Evolutionary conservation across 2,888 invertebrate genomes (phyloP).

Genomic region (Strigamia crassipes): DNA sequence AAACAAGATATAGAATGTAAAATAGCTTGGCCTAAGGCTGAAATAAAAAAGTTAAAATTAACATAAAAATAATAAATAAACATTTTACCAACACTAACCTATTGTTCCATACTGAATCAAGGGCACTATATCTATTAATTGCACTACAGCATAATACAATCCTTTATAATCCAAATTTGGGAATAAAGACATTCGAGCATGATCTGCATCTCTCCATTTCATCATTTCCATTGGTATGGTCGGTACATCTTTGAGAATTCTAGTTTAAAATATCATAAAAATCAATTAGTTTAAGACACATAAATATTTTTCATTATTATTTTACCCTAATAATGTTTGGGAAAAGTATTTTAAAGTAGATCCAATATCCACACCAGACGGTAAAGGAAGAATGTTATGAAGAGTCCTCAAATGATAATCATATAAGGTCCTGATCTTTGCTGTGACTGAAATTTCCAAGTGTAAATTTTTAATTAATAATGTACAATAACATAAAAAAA

Average conservation of each 20-base stretch:
- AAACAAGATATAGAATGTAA: constrained; percentile 93
- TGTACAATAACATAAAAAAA: constrained; percentile 48
- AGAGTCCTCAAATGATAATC: constrained; percentile 92
- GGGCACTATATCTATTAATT: constrained; percentile 91
- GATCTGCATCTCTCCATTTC: constrained; percentile 82
- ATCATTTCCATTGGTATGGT: constrained; percentile 90
- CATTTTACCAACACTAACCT: constrained; percentile 63
- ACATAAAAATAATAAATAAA: not conserved
- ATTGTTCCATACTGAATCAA: constrained; percentile 85
- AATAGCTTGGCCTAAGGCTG: constrained; percentile 90
- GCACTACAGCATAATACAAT: constrained; percentile 85
- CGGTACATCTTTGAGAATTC: constrained; percentile 95
- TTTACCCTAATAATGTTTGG: constrained; percentile 91
- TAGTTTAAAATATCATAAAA: constrained; percentile 57
- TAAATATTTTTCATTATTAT: not conserved
- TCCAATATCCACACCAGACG: constrained; percentile 93
- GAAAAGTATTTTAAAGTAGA: constrained; percentile 98
- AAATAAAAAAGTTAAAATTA: constrained; percentile 53
- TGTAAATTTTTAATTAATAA: too few species aligned
- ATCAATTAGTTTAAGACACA: not conserved
- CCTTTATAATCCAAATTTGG: constrained; percentile 97
- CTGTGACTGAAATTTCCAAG: constrained; percentile 74
- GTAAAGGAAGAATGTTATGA: constrained; percentile 87
- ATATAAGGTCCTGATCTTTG: constrained; percentile 95
- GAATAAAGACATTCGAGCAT: constrained; percentile 80